Evolutionary conservation across 2,113 vertebrate species (phyloP).

Genomic region (Procavia capensis): DNA sequence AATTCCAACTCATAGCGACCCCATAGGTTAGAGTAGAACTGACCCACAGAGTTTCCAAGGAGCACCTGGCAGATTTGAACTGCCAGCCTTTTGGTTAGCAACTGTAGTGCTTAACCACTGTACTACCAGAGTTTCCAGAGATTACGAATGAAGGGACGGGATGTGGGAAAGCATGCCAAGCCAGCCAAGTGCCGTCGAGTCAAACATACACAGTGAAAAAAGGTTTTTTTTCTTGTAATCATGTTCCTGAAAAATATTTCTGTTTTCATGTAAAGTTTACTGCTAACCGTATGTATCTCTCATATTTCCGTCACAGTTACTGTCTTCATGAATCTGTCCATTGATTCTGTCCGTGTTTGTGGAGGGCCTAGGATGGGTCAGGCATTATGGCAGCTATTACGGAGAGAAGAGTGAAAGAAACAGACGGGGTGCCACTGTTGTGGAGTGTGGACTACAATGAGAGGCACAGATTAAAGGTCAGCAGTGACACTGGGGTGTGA

Average conservation of each 20-base stretch:
- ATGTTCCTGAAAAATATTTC: conserved; percentile 6
- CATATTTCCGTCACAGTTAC: neutral
- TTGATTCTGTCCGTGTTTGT: neutral
- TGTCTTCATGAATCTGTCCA: neutral
- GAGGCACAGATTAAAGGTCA: neutral
- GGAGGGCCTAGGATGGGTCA: no score
- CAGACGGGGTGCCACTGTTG: neutral
- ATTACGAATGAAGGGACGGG: no score
- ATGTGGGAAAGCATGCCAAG: neutral
- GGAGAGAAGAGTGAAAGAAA: neutral
- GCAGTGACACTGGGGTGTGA: no score
- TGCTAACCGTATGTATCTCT: neutral
- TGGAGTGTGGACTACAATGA: neutral
- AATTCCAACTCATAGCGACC: no score
- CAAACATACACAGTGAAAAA: neutral
- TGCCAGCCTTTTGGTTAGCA: no score
- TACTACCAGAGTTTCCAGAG: no score
- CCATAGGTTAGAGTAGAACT: no score
- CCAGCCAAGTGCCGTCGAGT: no score
- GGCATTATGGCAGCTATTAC: neutral
- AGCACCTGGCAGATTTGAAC: no score
- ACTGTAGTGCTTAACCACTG: no score
- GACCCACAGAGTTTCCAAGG: no score
- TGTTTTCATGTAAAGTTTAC: neutral
- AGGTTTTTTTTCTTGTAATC: neutral